Percentiles rank a stretch among this genome's conserved stretches.
Conservation (phyloP, 92 coral and sea anemone species). For the Plumapathes pennacea region DNA sequence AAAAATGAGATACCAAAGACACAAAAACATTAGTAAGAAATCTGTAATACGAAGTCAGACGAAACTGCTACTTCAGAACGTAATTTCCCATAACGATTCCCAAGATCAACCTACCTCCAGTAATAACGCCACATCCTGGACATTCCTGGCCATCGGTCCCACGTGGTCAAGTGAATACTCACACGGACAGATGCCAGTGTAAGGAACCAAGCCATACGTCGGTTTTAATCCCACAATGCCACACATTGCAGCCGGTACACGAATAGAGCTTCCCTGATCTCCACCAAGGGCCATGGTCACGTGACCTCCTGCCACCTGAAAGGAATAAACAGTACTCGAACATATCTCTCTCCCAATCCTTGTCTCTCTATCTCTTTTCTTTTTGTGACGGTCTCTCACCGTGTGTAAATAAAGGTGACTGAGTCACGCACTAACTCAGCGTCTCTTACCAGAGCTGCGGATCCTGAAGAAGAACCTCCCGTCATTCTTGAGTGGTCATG, state of each 20-base stretch:
- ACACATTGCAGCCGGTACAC: conserved; percentile 48
- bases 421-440: background rate
- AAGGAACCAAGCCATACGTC: conserved; percentile 57
- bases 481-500: conserved; percentile 39
- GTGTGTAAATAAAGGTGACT: no score
- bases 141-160: conserved; percentile 65
- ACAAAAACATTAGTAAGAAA: no score
- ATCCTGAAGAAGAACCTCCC: conserved; percentile 52
- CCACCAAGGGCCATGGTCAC: conserved; percentile 63
- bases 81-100: no score
- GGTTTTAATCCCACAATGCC: conserved; percentile 65
- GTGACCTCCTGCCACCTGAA: conserved; percentile 48
- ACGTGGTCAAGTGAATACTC: conserved; percentile 28
- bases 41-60: no score
- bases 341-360: no score
- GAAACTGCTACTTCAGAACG: no score
- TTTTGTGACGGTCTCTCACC: no score
- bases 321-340: no score
- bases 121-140: conserved; percentile 39
- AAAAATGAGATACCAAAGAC: no score
- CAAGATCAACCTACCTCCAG: conserved; percentile 31
- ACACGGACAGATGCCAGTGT: conserved; percentile 32
- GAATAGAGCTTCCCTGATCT: conserved; percentile 58
- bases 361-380: no score
- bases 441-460: conserved; percentile 34